A percentile compares a stretch with the other conserved stretches of the same genome.
Evolutionary conservation across 2,113 vertebrate species (phyloP).

Genomic region (Pleuronectes platessa): DNA sequence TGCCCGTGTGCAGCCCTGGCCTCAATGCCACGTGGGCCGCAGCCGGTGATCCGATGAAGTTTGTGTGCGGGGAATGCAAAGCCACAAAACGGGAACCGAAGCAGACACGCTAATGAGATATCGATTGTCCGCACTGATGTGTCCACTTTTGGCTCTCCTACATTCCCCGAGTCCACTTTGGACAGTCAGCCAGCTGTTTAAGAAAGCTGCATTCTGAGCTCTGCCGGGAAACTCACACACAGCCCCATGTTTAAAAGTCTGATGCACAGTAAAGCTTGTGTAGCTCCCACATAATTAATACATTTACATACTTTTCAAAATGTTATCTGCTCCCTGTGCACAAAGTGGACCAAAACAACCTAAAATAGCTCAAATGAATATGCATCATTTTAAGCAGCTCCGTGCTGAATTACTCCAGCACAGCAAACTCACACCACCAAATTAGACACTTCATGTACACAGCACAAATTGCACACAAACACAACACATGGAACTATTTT

Average conservation of each 20-base stretch:
- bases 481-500: slow-evolving; percentile 11
- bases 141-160: slow-evolving; percentile 62
- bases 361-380: slow-evolving; percentile 50
- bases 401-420: slow-evolving; percentile 8
- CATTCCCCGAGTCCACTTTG: slow-evolving; percentile 52
- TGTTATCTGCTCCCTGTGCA: slow-evolving; percentile 16
- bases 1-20: slow-evolving; percentile 17
- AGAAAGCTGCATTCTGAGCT: slow-evolving; percentile 41
- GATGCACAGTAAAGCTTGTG: slow-evolving; percentile 9
- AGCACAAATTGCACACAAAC: slow-evolving; percentile 23
- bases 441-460: slow-evolving; percentile 14
- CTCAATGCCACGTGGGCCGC: slow-evolving; percentile 32
- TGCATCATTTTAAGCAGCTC: slow-evolving; percentile 27
- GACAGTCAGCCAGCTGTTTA: slow-evolving; percentile 50
- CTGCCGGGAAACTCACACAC: slow-evolving; percentile 32
- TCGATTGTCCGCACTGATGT: slow-evolving; percentile 68
- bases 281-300: slow-evolving; percentile 22
- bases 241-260: slow-evolving; percentile 28
- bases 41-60: slow-evolving; percentile 45
- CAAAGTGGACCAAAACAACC: slow-evolving; percentile 41
- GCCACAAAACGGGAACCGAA: slow-evolving; percentile 68
- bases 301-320: slow-evolving; percentile 15
- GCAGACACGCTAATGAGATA: slow-evolving; percentile 70
- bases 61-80: slow-evolving; percentile 59
- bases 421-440: slow-evolving; percentile 3